Evolutionary conservation across 2,797 vertebrate genomes (phyloP), one percentile per base, ranked within the genome.

Genomic region (Tangara arthus): DNA sequence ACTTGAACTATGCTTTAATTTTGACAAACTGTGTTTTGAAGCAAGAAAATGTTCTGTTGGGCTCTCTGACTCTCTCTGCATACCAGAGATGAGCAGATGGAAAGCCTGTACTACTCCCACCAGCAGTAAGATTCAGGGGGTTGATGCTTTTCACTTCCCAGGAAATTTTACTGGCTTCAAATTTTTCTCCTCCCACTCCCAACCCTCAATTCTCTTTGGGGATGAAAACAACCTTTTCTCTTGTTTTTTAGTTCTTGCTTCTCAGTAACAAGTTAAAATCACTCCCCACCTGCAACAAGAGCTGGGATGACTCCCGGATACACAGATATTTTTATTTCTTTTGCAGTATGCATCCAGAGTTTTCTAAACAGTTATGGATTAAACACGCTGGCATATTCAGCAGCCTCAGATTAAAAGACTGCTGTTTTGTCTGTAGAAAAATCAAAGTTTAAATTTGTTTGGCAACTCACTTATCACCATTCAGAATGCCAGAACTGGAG

Each of bases 91-190:
- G 82, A 95, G 78, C 93, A 95, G 92, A 96, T 92, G 94, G 89
- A 89, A 93, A 93, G 52, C 59, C 88, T 93, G 47, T 88, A 41
- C n/a, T 69, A 82, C 91, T 90, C 94, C 91, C 82, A 96, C 87
- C 52, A 89, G 41, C 64, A 95, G 21, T 2, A 14, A 92, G 71
- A 87, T 87, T 87, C 52, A 82, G 44, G n/a, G 16, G 5, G 28
- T 41, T 82, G 83, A 84, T 44, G 47, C 21, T 84, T 94, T 91
- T 95, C 79, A 91, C 26, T 96, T 92, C 84, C 52, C 87, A 82
- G 68, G 34, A 92, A 73, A 85, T 94, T 87, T 92, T 80, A 84
- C 49, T 65, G 59, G 27, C 42, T 94, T 95, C 46, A 70, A 34
- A 13, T 53, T 90, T 81, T 95, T 68, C 52, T 68, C 59, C 56